Evolutionary conservation across 2,113 vertebrate genomes (phyloP).

Genomic region (Neoarius graeffei): DNA sequence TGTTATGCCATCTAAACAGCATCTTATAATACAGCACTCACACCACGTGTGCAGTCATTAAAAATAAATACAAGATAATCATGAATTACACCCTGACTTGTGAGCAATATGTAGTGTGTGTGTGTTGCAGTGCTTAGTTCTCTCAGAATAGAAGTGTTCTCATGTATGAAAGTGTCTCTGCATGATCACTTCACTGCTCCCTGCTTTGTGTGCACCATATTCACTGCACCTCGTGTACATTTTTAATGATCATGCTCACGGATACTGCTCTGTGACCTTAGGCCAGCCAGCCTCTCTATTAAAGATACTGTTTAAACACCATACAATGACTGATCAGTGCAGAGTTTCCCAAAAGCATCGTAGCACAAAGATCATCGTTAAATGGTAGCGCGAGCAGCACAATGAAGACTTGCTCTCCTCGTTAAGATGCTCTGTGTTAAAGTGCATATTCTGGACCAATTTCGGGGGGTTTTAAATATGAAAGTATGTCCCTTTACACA

Average conservation of each 20-base stretch:
- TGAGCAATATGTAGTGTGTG: background rate
- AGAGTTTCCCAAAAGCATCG: too few species aligned
- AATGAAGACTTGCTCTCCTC: too few species aligned
- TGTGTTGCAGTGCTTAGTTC: background rate
- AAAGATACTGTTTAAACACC: background rate
- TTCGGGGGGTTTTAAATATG: too few species aligned
- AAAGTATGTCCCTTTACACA: too few species aligned
- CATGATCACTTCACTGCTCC: background rate
- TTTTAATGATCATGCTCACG: background rate
- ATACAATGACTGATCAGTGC: background rate
- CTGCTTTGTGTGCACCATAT: background rate
- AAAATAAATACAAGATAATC: background rate
- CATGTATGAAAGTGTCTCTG: background rate
- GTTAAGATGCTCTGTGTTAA: too few species aligned
- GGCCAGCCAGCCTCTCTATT: background rate
- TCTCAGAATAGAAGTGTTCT: background rate
- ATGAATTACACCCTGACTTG: background rate
- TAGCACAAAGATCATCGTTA: too few species aligned
- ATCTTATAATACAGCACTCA: background rate
- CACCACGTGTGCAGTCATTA: background rate
- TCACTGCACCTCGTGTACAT: background rate
- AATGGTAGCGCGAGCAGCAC: too few species aligned
- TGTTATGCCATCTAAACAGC: background rate
- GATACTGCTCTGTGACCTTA: background rate
- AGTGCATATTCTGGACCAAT: too few species aligned